Evolutionary conservation across 1,140 invertebrate genomes (phyloP), one percentile per base, ranked within the genome.

Genomic region (Pseudobourletiella spinata): DNA sequence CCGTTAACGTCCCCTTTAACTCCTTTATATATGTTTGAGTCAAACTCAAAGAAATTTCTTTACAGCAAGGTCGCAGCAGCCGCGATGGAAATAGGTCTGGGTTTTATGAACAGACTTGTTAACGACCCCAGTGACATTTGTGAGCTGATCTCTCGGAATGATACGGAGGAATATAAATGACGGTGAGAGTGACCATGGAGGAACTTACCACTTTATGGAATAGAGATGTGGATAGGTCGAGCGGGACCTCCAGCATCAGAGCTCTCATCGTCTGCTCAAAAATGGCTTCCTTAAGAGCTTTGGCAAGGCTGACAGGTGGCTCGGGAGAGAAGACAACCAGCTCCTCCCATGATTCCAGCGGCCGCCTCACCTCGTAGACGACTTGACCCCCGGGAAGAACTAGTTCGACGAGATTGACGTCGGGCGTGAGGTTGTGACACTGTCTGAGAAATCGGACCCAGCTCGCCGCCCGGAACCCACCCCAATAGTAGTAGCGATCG

Each of bases 221-320:
- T 26, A 69, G 48, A 43, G 64, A 64, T 26, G 62, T 69, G 42
- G 68, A 69, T 42, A 69, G 62, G 56, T 69, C 68, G 25, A 69
- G 57, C 14, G 68, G 68, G 16, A 69, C 68, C 61, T 69, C 68
- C 1, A 66, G 30, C 50, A 69, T 63, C n/a, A 69, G 35, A n/a
- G 61, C 68, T 46, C 62, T 58, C 61, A 69, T 66, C 3, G 68
- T 66, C 42, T 69, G 65, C 57, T 69, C 68, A 57, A 69, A 69
- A 57, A 69, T 64, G 35, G 65, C 68, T 52, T 69, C 68, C 57
- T 69, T 69, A 22, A 69, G 57, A 29, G 63, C 68, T 62, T 66
- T 66, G 24, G 68, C 65, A 56, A 69, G 58, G 29, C 50, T 66
- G 29, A 66, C 50, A 15, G 56, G 61, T n/a, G 61, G 48, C 44